A percentile compares a stretch with the other conserved stretches of the same genome.
Evolutionary conservation across 2,888 invertebrate genomes (phyloP).

Genomic region (Coelinius sp.): DNA sequence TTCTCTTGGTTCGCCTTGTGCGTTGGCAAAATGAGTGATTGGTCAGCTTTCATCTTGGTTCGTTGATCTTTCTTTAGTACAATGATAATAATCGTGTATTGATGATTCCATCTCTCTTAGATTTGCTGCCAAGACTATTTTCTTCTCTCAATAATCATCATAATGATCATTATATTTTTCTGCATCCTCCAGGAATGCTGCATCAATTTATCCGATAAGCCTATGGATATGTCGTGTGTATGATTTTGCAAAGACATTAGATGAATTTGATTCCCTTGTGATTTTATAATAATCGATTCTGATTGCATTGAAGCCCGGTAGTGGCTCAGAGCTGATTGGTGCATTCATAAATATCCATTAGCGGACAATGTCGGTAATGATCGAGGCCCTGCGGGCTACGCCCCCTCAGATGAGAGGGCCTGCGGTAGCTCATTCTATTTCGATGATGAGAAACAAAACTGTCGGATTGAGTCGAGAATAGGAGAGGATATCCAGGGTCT

Average conservation of each 20-base stretch:
- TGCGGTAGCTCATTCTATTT: slow-evolving; percentile 56
- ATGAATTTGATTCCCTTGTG: slow-evolving; percentile 37
- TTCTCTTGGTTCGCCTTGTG: slow-evolving; percentile 3
- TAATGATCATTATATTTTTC: background rate
- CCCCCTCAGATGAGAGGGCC: slow-evolving; percentile 58
- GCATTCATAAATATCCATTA: slow-evolving; percentile 71
- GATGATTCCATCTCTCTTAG: background rate
- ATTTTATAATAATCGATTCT: slow-evolving; percentile 70
- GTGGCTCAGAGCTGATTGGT: slow-evolving; percentile 68
- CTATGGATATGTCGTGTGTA: background rate
- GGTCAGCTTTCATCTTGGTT: slow-evolving; percentile 3
- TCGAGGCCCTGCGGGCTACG: slow-evolving; percentile 65
- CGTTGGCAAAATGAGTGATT: slow-evolving; percentile 1
- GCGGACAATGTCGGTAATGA: slow-evolving; percentile 70
- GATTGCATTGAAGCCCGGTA: slow-evolving; percentile 71
- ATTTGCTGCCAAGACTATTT: background rate
- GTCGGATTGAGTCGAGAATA: slow-evolving; percentile 40
- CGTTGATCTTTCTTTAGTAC: background rate
- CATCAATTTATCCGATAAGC: background rate
- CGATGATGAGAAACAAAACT: slow-evolving; percentile 60
- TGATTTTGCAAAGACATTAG: slow-evolving; percentile 49
- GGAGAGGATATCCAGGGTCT: slow-evolving; percentile 35
- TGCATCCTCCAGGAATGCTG: background rate
- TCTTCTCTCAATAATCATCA: background rate
- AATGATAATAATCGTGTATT: background rate